Evolutionary conservation across 2,888 invertebrate genomes (phyloP), one percentile per base, ranked within the genome.

Genomic region (Tinea semifulvella): DNA sequence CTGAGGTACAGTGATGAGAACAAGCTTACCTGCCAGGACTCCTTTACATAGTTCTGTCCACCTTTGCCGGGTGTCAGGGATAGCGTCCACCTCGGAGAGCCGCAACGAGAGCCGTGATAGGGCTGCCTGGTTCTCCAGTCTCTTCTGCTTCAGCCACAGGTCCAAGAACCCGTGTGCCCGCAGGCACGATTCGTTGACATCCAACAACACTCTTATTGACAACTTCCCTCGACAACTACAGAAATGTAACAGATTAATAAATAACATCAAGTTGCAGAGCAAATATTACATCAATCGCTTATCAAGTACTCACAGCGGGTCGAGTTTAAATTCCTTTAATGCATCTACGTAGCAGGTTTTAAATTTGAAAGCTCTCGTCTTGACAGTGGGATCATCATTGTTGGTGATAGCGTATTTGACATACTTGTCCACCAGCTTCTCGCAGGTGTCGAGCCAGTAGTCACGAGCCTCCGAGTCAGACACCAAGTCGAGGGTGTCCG

Each of bases 391-490:
- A 57, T 89, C 89, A 50, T 88, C 85, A 8, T 88, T 87, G 61
- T 94, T 92, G 40, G 85, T 80, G 42, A 90, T 85, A 1, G 97
- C 97, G 67, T 91, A 90, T 51, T 85, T 84, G 17, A 92, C 89
- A 75, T 93, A 94, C 77, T 93, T 94, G 53, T 89, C 88, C 11
- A 92, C 89, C 55, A 94, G 88, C 52, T 88, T 89, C 64, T 93
- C 91, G 63, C 98, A 92, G 67, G 96, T 95, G 50, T 89, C 85
- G 39, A 98, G 84, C 98, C 98, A 98, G 71, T 97, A 98, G 53
- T 83, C 87, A 64, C 92, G 86, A 10, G 96, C 97, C 63, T 92
- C 91, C 52, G 84, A 83, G 67, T 98, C 95, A 56, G 86, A 85
- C 48, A 91, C 87, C 47, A 98, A 84, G 75, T 98, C 95, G 52